Evolutionary conservation across 2,113 vertebrate species (phyloP).

Genomic region (Edolisoma coerulescens): DNA sequence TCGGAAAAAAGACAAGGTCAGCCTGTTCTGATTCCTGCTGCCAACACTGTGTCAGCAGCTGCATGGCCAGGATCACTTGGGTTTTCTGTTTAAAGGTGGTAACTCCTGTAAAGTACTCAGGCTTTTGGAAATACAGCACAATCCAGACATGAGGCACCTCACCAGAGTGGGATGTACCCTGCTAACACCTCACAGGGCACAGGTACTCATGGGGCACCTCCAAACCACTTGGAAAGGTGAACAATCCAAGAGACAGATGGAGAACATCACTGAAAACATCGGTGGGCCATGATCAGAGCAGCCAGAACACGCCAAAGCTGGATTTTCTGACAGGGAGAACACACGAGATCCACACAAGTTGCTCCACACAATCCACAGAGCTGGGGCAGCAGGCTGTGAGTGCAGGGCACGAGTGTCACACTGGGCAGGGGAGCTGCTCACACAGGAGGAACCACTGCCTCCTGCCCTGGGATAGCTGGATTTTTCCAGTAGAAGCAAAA

Average conservation of each 20-base stretch:
- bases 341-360: background rate
- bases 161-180: background rate
- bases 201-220: background rate
- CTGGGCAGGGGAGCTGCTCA: background rate
- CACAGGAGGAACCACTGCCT: fast-evolving
- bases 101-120: background rate
- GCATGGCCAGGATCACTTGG: background rate
- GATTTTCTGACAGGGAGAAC: background rate
- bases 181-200: background rate
- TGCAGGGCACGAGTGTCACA: background rate
- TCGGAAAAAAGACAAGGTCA: background rate
- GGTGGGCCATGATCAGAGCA: background rate
- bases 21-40: background rate
- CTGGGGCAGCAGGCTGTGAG: fast-evolving
- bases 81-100: background rate
- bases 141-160: background rate
- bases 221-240: background rate
- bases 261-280: background rate
- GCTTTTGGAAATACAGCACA: background rate
- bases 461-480: background rate
- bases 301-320: background rate
- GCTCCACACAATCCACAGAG: background rate
- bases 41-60: background rate
- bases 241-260: background rate
- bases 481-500: background rate